Evolutionary conservation across 2,888 invertebrate species (phyloP).

Genomic region (Lottia scabra): DNA sequence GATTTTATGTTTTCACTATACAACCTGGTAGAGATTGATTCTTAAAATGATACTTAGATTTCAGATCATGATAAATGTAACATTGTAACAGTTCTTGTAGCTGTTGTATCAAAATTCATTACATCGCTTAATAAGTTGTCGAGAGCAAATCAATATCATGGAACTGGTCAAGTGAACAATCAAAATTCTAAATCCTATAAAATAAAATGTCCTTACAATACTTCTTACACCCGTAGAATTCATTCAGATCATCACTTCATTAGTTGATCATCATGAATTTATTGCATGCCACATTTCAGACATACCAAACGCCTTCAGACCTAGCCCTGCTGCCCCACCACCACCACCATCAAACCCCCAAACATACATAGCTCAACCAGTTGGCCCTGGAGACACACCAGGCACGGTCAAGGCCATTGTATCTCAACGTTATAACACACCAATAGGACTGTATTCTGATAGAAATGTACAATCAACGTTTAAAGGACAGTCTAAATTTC

Average conservation of each 20-base stretch:
- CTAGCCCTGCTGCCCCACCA: constrained; percentile 19
- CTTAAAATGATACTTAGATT: too few species aligned
- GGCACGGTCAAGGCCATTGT: constrained; percentile 42
- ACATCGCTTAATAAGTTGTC: too few species aligned
- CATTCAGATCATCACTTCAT: not conserved
- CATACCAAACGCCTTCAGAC: constrained; percentile 5
- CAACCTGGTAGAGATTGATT: too few species aligned
- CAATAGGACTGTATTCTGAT: constrained; percentile 93
- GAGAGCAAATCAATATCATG: too few species aligned
- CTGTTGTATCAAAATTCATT: too few species aligned
- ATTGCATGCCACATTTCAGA: constrained; percentile 4
- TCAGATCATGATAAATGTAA: too few species aligned
- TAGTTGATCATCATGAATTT: not conserved
- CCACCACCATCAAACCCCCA: constrained; percentile 12
- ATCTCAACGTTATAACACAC: constrained; percentile 94
- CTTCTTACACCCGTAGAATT: too few species aligned
- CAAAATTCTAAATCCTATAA: too few species aligned
- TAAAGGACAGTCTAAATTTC: constrained; percentile 38
- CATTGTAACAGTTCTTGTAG: too few species aligned
- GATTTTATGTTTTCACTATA: too few species aligned
- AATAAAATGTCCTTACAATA: too few species aligned
- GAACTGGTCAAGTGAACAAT: too few species aligned
- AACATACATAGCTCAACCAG: constrained; percentile 4
- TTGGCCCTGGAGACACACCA: constrained; percentile 32
- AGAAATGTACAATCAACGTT: constrained; percentile 77